Percentiles rank a stretch among this genome's conserved stretches.
Evolutionary conservation across 2,113 vertebrate genomes (phyloP).

Genomic region (Atlantisia rogersi): DNA sequence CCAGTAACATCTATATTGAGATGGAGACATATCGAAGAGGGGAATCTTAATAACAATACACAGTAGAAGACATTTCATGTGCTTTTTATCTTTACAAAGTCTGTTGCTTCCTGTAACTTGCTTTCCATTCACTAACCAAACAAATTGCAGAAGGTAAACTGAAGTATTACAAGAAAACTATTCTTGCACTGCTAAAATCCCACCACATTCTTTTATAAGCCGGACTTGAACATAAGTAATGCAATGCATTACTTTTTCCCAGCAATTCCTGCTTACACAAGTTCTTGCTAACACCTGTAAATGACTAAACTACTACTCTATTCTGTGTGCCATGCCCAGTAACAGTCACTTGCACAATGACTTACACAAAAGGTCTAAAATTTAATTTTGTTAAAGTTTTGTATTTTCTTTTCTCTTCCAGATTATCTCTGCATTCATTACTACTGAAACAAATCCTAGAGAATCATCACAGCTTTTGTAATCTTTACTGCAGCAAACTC

Average conservation of each 20-base stretch:
- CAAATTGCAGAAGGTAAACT: background rate
- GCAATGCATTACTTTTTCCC: background rate
- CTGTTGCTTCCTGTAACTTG: background rate
- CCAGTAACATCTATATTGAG: conserved; percentile 20
- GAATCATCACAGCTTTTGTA: background rate
- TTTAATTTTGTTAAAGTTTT: background rate
- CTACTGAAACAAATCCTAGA: background rate
- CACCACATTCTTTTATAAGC: background rate
- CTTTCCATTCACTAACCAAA: background rate
- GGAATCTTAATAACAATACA: background rate
- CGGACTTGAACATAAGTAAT: background rate
- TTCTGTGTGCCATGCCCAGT: fast-evolving
- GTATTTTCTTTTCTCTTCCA: background rate
- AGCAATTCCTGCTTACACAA: background rate
- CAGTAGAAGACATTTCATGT: background rate
- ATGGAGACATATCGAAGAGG: background rate
- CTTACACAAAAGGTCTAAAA: background rate
- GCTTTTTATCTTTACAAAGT: background rate
- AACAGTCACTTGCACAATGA: background rate
- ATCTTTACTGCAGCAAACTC: background rate
- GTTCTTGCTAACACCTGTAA: background rate
- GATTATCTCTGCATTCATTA: background rate
- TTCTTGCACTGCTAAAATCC: background rate
- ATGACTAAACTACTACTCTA: background rate
- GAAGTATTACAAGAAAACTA: background rate